A percentile compares a stretch with the other conserved stretches of the same genome.
These are phyloP conservation scores for Poecilia picta DNA, from an alignment of 2,797 vertebrate species.

Conservation along the genomic window DNA sequence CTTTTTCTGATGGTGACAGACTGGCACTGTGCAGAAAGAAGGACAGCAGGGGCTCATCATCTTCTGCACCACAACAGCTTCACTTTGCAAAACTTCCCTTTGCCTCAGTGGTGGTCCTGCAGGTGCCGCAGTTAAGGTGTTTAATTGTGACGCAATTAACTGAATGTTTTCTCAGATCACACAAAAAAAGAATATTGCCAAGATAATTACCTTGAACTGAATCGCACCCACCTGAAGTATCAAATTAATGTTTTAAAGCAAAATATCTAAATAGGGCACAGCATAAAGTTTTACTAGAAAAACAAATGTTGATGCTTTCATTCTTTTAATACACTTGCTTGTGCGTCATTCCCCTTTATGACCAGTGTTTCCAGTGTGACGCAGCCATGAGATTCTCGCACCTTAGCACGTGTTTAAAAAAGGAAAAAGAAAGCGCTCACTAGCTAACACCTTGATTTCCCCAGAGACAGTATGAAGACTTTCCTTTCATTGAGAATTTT, in stretches of 20 bases:
- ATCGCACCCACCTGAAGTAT: background rate
- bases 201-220: background rate
- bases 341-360: background rate
- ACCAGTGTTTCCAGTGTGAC: background rate
- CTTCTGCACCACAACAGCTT: background rate
- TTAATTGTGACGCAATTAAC: background rate
- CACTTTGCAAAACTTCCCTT: background rate
- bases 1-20: background rate
- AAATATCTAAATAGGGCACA: background rate
- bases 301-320: background rate
- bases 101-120: background rate
- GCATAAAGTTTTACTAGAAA: background rate
- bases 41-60: conserved; percentile 1
- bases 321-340: background rate
- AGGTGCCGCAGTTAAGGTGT: background rate
- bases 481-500: background rate
- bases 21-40: background rate
- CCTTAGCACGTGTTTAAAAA: background rate
- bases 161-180: background rate
- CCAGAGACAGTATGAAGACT: background rate
- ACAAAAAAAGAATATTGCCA: background rate
- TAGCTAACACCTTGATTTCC: background rate
- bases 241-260: background rate
- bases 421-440: background rate
- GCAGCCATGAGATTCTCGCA: background rate